These are phyloP conservation scores for Platycheirus rosarum DNA, from an alignment of 2,888 invertebrate species.

Conservation along the genomic window DNA sequence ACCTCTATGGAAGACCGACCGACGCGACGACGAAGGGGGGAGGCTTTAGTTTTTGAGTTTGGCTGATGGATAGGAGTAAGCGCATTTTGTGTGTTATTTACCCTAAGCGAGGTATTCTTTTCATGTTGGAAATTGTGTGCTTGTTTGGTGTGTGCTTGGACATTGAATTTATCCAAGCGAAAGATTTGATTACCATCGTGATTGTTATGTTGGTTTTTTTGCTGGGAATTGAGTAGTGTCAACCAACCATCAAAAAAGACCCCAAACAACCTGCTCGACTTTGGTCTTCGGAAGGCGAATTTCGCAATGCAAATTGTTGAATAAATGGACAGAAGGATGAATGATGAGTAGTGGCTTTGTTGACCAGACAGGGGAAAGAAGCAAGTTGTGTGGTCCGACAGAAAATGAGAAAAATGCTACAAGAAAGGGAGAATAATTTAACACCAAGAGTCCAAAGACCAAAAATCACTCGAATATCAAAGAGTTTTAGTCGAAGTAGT, in stretches of 20 bases:
- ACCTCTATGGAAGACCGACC: too few relatives aligned
- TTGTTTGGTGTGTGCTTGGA: slow-evolving; percentile 28
- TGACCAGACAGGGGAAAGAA: too few relatives aligned
- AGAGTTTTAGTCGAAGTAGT: too few relatives aligned
- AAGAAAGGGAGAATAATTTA: too few relatives aligned
- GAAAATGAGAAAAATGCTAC: too few relatives aligned
- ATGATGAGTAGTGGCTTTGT: too few relatives aligned
- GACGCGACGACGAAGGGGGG: neutral
- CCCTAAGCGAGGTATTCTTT: slow-evolving; percentile 22
- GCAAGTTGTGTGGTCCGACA: too few relatives aligned
- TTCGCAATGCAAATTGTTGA: neutral
- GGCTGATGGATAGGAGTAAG: neutral
- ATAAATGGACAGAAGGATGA: too few relatives aligned
- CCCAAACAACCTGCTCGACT: slow-evolving; percentile 2
- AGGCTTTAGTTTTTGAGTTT: neutral
- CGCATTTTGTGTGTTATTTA: slow-evolving; percentile 16
- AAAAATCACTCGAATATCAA: too few relatives aligned
- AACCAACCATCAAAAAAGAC: slow-evolving; percentile 11
- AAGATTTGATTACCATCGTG: slow-evolving; percentile 66
- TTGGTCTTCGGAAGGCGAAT: neutral
- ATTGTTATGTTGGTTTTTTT: slow-evolving; percentile 58
- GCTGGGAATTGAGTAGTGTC: slow-evolving; percentile 20
- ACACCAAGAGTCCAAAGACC: too few relatives aligned
- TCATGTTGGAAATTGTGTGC: slow-evolving; percentile 33
- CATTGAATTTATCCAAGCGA: slow-evolving; percentile 54